These are phyloP conservation scores for Tridacna gigas DNA, from an alignment of 2,888 invertebrate genomes.

Conservation along the genomic window DNA sequence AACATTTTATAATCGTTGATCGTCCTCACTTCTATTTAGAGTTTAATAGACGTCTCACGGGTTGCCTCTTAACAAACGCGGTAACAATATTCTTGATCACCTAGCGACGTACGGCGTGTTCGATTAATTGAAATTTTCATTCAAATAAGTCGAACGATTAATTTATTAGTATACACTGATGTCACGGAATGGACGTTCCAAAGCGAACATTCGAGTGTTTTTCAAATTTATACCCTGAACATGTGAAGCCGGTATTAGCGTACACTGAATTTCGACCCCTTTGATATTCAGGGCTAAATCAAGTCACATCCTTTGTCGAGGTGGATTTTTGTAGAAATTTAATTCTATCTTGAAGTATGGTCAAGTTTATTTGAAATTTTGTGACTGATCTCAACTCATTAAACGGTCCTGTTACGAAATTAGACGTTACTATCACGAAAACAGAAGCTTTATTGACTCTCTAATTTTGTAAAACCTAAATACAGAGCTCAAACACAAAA, in stretches of 20 bases:
- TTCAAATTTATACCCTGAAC: slow-evolving; percentile 42
- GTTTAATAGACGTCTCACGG: slow-evolving; percentile 41
- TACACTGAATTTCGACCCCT: slow-evolving; percentile 24
- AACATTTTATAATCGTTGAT: slow-evolving; percentile 36
- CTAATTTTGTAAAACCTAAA: no score
- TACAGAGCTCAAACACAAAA: no score
- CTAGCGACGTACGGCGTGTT: slow-evolving; percentile 30
- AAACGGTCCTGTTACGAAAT: not conserved
- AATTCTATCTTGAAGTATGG: slow-evolving; percentile 43
- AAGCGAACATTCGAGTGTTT: slow-evolving; percentile 40
- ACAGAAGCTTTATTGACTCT: no score
- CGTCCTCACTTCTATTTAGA: slow-evolving; percentile 42
- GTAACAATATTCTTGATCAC: slow-evolving; percentile 32
- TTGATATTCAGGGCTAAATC: slow-evolving; percentile 40
- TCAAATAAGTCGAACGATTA: slow-evolving; percentile 47
- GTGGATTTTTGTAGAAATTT: slow-evolving; percentile 32
- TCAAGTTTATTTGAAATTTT: slow-evolving; percentile 12
- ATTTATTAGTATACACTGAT: slow-evolving; percentile 60
- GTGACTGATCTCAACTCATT: not conserved
- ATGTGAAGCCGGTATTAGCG: slow-evolving; percentile 19
- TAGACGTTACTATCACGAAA: not conserved
- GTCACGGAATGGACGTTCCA: slow-evolving; percentile 37
- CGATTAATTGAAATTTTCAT: slow-evolving; percentile 65
- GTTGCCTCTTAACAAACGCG: slow-evolving; percentile 34
- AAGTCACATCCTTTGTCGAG: slow-evolving; percentile 10